phyloP scores from a whole-genome alignment of 2,113 vertebrate species.

The Xenopus tropicalis region DNA sequence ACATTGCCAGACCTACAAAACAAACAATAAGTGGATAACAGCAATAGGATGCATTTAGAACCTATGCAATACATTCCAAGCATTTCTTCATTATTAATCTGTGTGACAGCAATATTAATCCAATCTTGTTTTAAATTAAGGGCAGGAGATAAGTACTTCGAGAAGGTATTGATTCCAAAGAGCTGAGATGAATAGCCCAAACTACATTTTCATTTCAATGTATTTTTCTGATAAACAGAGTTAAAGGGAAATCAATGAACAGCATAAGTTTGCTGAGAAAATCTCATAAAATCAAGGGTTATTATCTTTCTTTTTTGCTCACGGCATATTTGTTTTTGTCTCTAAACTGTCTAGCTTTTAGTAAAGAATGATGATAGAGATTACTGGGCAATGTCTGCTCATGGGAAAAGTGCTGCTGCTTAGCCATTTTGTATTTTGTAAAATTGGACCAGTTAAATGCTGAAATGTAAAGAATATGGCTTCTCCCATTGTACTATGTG shows the following conservation, averaged over 20 bases:
- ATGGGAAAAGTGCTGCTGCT: too few species aligned
- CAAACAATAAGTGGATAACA: background rate
- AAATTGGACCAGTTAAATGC: too few species aligned
- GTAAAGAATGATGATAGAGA: too few species aligned
- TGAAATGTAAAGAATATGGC: too few species aligned
- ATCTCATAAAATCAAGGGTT: background rate
- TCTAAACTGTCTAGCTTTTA: too few species aligned
- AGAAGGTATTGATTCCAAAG: conserved; percentile 14
- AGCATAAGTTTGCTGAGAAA: background rate
- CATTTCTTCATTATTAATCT: conserved; percentile 9
- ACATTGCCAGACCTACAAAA: too few species aligned
- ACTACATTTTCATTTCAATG: conserved; percentile 14
- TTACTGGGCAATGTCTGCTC: too few species aligned
- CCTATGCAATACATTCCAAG: background rate
- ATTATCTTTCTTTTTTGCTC: background rate
- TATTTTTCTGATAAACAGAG: conserved; percentile 10
- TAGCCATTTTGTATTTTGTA: too few species aligned
- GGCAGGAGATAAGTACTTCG: conserved; percentile 1
- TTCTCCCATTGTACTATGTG: too few species aligned
- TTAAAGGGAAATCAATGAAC: conserved; percentile 14
- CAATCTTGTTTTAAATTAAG: conserved; percentile 2
- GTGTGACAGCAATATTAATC: conserved; percentile 11
- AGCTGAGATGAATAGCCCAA: conserved; percentile 17
- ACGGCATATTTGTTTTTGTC: too few species aligned
- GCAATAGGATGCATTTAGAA: background rate